Evolutionary conservation across 2,888 invertebrate genomes (phyloP).

Genomic region (Clanis bilineata): DNA sequence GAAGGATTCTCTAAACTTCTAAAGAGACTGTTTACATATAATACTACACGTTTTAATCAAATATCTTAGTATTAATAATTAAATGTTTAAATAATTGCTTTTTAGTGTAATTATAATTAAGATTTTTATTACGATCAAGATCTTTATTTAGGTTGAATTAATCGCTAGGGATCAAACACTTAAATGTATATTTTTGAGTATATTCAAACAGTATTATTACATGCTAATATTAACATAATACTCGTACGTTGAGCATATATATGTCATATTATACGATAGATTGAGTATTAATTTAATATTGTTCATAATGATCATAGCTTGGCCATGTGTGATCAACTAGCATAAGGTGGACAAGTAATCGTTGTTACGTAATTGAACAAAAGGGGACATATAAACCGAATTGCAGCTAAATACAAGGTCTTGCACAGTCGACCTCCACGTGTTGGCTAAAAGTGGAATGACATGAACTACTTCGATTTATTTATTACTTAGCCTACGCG

Average conservation of each 20-base stretch:
- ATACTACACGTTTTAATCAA: too few species aligned
- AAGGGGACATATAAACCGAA: conserved; percentile 53
- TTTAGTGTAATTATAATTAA: too few species aligned
- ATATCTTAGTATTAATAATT: too few species aligned
- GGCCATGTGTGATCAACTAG: conserved; percentile 47
- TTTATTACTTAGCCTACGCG: conserved; percentile 30
- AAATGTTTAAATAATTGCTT: too few species aligned
- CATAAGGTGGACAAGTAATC: conserved; percentile 54
- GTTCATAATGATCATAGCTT: conserved; percentile 24
- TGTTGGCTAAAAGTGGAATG: conserved; percentile 39
- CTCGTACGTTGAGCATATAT: neutral
- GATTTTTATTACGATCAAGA: too few species aligned
- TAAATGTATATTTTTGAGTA: too few species aligned
- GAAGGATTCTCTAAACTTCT: neutral
- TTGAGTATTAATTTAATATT: conserved; percentile 23
- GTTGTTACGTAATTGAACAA: conserved; percentile 49
- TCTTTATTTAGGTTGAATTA: too few species aligned
- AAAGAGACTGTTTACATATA: too few species aligned
- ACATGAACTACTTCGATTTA: conserved; percentile 40
- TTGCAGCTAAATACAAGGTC: conserved; percentile 49
- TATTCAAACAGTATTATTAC: too few species aligned
- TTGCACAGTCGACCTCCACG: conserved; percentile 40
- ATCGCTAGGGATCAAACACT: too few species aligned
- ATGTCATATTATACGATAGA: conserved; percentile 15
- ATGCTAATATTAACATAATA: neutral